Percentiles rank a stretch among this genome's conserved stretches.
phyloP scores from a whole-genome alignment of 2,113 vertebrate species.

The Budorcas taxicolor region DNA sequence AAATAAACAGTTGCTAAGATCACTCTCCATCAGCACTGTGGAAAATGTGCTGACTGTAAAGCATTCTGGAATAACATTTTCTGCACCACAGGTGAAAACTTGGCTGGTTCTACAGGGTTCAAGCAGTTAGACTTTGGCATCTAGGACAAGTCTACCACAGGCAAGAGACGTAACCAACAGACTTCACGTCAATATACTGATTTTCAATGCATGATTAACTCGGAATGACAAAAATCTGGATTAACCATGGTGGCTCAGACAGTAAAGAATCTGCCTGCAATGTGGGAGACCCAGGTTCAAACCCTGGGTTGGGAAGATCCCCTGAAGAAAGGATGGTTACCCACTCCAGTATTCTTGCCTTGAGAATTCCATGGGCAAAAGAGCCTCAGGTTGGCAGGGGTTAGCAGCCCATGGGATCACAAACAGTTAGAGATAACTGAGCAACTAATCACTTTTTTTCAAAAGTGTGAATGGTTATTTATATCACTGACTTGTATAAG shows the following conservation, averaged over 20 bases:
- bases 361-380: background rate
- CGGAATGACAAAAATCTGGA: background rate
- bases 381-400: background rate
- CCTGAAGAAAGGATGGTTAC: background rate
- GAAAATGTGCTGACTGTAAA: background rate
- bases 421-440: background rate
- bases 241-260: background rate
- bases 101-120: background rate
- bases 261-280: background rate
- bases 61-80: background rate
- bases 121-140: background rate
- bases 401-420: background rate
- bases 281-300: background rate
- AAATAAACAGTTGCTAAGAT: constrained; percentile 43
- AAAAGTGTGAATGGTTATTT: background rate
- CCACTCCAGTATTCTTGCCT: background rate
- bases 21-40: background rate
- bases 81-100: background rate
- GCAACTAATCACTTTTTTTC: background rate
- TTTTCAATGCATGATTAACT: background rate
- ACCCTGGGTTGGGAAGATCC: background rate
- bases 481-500: background rate
- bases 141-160: background rate
- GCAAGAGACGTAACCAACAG: background rate
- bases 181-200: background rate